Percentiles rank a stretch among this genome's conserved stretches.
Evolutionary conservation across 2,797 vertebrate species (phyloP).

Genomic region (Ceryle rudis): DNA sequence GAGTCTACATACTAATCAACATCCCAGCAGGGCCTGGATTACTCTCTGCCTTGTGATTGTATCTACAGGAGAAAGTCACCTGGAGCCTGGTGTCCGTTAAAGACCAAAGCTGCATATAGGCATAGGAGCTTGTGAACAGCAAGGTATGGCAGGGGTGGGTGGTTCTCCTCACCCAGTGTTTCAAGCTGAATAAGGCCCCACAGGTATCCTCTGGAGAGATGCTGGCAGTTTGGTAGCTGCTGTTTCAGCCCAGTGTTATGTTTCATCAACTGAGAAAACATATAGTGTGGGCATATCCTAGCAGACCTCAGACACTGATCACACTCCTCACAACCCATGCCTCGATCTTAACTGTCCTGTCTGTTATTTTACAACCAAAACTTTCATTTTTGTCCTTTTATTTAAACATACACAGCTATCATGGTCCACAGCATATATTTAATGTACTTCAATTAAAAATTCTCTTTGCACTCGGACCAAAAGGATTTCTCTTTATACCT

Average conservation of each 20-base stretch:
- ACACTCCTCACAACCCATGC: not conserved
- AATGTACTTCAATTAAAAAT: not conserved
- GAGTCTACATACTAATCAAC: not conserved
- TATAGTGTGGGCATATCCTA: fast-evolving
- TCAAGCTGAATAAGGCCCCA: not conserved
- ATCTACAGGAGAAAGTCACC: not conserved
- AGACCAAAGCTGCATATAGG: fast-evolving
- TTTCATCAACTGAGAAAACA: not conserved
- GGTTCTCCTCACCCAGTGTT: not conserved
- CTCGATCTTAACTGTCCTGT: not conserved
- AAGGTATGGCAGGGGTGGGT: fast-evolving
- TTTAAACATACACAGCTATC: not conserved
- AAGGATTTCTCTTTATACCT: not conserved
- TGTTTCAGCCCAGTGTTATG: not conserved
- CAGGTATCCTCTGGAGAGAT: not conserved
- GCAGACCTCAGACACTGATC: not conserved
- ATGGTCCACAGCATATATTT: not conserved
- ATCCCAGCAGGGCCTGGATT: not conserved
- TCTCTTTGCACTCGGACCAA: not conserved
- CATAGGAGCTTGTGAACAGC: not conserved
- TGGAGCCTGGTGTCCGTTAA: not conserved
- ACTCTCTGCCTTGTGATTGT: not conserved
- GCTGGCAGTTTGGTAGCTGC: not conserved
- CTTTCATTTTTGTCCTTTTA: not conserved
- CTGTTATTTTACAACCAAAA: not conserved